phyloP scores from a whole-genome alignment of 2,888 invertebrate species.

The Ectemnius cavifrons region DNA sequence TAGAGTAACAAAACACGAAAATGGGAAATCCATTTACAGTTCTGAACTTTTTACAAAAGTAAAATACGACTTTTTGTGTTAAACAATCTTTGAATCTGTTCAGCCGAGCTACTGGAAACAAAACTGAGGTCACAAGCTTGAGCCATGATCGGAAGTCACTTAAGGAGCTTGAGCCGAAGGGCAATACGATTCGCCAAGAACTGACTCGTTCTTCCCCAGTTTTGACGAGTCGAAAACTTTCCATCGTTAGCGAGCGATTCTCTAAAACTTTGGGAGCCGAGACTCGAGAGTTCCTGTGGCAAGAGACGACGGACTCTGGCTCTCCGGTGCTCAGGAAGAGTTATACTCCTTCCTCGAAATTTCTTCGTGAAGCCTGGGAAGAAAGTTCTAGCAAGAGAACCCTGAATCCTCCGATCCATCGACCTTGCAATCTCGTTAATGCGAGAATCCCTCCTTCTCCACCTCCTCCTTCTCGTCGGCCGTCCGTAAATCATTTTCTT shows the following conservation, averaged over 20 bases:
- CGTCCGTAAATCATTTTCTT: conserved; percentile 56
- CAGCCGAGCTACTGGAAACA: too few relatives aligned
- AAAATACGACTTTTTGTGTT: background rate
- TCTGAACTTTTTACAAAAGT: background rate
- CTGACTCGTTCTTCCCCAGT: background rate
- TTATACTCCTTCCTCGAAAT: conserved; percentile 49
- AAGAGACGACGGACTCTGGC: conserved; percentile 24
- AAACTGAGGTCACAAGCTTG: too few relatives aligned
- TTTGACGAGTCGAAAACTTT: conserved; percentile 38
- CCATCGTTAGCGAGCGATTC: conserved; percentile 55
- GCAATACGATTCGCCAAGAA: too few relatives aligned
- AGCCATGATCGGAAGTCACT: background rate
- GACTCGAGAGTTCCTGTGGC: conserved; percentile 35
- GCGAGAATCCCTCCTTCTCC: conserved; percentile 28
- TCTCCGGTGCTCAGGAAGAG: conserved; percentile 25
- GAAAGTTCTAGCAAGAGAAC: conserved; percentile 42
- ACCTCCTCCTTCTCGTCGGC: background rate
- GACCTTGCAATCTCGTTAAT: conserved; percentile 54
- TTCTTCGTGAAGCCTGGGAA: conserved; percentile 39
- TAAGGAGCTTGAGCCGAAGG: too few relatives aligned
- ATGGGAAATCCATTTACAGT: too few relatives aligned
- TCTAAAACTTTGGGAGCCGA: conserved; percentile 37
- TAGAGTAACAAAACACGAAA: too few relatives aligned
- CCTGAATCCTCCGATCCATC: conserved; percentile 39
- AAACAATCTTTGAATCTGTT: too few relatives aligned